phyloP scores from a whole-genome alignment of 2,888 invertebrate species.

The Ypsolopha sequella region DNA sequence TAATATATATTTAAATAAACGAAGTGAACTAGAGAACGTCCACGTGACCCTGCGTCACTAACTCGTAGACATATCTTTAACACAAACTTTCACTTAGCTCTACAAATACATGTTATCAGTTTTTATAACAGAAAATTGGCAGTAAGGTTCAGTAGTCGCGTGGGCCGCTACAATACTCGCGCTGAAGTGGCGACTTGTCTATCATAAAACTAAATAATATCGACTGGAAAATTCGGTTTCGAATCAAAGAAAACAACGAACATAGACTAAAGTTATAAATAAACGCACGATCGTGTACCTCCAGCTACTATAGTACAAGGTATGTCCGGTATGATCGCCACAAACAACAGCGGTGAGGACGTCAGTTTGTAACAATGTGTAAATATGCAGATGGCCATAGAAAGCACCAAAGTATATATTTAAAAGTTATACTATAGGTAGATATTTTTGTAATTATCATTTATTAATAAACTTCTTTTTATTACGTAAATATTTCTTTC shows the following conservation, averaged over 20 bases:
- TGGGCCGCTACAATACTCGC: conserved; percentile 13
- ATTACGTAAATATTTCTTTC: conserved; percentile 55
- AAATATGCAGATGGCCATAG: conserved; percentile 54
- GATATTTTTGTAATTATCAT: conserved; percentile 51
- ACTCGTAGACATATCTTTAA: conserved; percentile 19
- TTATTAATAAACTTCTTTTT: conserved; percentile 29
- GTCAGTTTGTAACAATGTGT: conserved; percentile 49
- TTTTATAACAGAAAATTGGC: conserved; percentile 58
- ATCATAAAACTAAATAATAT: conserved; percentile 48
- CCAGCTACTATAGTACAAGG: conserved; percentile 9
- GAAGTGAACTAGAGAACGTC: conserved; percentile 59
- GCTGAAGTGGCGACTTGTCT: conserved; percentile 7
- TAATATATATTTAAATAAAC: conserved; percentile 56
- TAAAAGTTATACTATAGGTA: conserved; percentile 38
- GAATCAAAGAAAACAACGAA: conserved; percentile 15
- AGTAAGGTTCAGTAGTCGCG: conserved; percentile 57
- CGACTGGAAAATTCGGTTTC: conserved; percentile 46
- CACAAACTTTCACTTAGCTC: conserved; percentile 29
- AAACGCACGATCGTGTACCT: conserved; percentile 33
- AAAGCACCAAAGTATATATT: conserved; percentile 57
- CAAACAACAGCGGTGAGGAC: conserved; percentile 41
- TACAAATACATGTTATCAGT: conserved; percentile 26
- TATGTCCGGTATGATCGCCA: not conserved
- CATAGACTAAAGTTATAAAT: conserved; percentile 18
- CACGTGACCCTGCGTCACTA: conserved; percentile 54